Percentiles rank a stretch among this genome's conserved stretches.
Evolutionary conservation across 1,140 invertebrate genomes (phyloP).

Genomic region (Ridgeia piscesae): DNA sequence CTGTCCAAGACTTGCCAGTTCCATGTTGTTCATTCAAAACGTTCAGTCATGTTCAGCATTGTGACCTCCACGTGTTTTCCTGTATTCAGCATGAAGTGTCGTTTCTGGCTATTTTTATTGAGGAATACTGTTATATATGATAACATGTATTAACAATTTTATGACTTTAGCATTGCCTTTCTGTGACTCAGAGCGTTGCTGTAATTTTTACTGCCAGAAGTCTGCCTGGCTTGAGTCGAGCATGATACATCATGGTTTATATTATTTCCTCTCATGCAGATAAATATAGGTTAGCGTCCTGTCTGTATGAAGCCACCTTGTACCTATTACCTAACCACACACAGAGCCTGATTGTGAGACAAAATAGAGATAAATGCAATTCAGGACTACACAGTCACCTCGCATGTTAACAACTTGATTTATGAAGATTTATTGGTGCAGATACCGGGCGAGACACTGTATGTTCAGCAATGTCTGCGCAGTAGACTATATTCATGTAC

Average conservation of each 20-base stretch:
- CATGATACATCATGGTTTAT: background rate
- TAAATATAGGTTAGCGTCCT: background rate
- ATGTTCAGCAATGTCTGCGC: no score
- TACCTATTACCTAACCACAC: background rate
- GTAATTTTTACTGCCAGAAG: background rate
- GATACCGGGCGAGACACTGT: no score
- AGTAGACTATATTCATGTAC: background rate
- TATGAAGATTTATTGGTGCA: background rate
- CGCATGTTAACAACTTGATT: background rate
- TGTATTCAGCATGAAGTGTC: background rate
- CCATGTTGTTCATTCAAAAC: no score
- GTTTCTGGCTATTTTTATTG: background rate
- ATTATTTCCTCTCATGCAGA: background rate
- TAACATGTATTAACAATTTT: background rate
- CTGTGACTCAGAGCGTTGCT: background rate
- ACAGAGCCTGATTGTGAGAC: background rate
- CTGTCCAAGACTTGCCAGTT: background rate
- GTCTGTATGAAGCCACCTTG: background rate
- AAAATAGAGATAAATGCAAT: background rate
- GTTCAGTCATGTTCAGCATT: background rate
- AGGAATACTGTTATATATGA: background rate
- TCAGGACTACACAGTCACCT: background rate
- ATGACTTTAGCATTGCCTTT: background rate
- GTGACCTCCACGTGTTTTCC: background rate
- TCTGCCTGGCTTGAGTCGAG: background rate